Base-by-base conservation (phyloP, 2,113 vertebrate genomes). In the Sturnus vulgaris region DNA sequence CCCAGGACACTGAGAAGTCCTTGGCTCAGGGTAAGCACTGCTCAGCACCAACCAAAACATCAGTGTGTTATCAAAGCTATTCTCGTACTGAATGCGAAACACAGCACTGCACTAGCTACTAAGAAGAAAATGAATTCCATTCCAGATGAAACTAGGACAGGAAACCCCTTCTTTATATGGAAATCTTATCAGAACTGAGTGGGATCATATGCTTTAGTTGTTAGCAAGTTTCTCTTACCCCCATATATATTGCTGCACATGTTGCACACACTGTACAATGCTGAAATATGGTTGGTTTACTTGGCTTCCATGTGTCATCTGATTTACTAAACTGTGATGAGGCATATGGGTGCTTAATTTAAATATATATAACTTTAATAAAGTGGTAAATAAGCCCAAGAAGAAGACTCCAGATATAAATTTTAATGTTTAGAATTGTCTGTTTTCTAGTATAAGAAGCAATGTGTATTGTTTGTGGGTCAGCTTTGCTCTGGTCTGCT, bases 51-150 rank as follows among this genome's bases (percentile, higher is more conserved):
- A 25, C 30, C 30, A 25, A 15, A 53, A 61, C 39, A 68, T 46
- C 47, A 40, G 40, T 0, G 0, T 21, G 11, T 22, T 61, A 12
- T 25, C 69, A 40, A 37, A 0, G 0, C 46, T 39, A 46, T 46
- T 46, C 33, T 75, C 61, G 7, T 4, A 13, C 25, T 55, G 40
- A 82, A 25, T 61, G 40, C 0, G 1, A 75, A 82, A 76, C 60
- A 66, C 20, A 40, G 47, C 53, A 22, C 47, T 55, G 46, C 46
- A 89, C 11, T 13, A 75, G 11, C 39, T 47, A 30, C 11, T 4
- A 15, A 40, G 61, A 75, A 46, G 61, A 89, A 82, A 82, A 61
- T 22, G 0, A n/a, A 39, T 28, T 60, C 11, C n/a, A n/a, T 69
- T 11, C 16, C 21, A 23, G 25, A 31, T 23, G 47, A 76, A 82